phyloP scores from a whole-genome alignment of 1,140 invertebrate species.

The Zelostemma sp. region DNA sequence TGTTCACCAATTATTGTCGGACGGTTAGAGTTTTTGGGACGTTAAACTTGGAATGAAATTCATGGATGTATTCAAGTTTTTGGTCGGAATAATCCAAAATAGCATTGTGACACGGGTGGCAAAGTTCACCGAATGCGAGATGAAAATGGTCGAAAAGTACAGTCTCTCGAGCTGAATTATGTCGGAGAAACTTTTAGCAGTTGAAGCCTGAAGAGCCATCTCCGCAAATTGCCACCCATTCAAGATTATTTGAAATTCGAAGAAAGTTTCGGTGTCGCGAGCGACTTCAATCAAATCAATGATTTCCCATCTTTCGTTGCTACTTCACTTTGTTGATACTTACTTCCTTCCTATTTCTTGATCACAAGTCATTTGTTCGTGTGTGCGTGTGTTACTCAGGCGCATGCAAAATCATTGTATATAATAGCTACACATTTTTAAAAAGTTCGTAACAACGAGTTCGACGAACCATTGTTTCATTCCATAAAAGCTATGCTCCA shows the following conservation, averaged over 20 bases:
- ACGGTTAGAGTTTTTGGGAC: neutral
- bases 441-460: too few species aligned
- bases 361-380: too few species aligned
- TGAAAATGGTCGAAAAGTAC: slow-evolving; percentile 23
- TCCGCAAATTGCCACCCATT: slow-evolving; percentile 65
- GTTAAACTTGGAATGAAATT: too few species aligned
- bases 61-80: too few species aligned
- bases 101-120: slow-evolving; percentile 28
- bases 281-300: slow-evolving; percentile 64
- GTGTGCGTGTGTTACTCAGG: too few species aligned
- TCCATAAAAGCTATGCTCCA: too few species aligned
- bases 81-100: slow-evolving; percentile 17
- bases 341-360: slow-evolving; percentile 26
- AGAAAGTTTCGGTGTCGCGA: slow-evolving; percentile 59
- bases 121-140: slow-evolving; percentile 24
- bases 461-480: too few species aligned
- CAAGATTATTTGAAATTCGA: slow-evolving; percentile 66
- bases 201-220: slow-evolving; percentile 53
- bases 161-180: slow-evolving; percentile 8
- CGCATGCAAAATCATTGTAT: too few species aligned
- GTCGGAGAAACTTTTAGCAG: slow-evolving; percentile 51
- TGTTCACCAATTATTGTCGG: too few species aligned
- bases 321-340: slow-evolving; percentile 31
- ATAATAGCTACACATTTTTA: too few species aligned
- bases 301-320: slow-evolving; percentile 54